Base-by-base conservation (phyloP, 2,797 vertebrate genomes). In the Sylvia borin region DNA sequence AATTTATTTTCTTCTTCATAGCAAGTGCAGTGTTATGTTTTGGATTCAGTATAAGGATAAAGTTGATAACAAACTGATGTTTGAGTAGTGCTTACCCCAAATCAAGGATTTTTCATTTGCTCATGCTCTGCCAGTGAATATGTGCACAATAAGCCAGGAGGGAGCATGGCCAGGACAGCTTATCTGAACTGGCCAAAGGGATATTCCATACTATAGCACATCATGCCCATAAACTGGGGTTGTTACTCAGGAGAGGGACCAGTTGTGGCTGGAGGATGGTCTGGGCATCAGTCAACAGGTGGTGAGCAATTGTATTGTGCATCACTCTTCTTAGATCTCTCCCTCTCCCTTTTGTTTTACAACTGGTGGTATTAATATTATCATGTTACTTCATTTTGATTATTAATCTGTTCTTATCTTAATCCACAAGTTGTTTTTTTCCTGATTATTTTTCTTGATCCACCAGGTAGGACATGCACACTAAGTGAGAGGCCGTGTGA, bases 381-480 rank as follows among this genome's bases (percentile, higher is more conserved):
- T 51, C 24, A 22, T 65, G 26, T 51, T 71, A 26, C 8, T 42
- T 67, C 22, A 10, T 19, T 65, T 40, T 40, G 13, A 11, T 42
- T 67, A 27, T 74, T 54, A 42, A 36, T 79, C n/a, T 65, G 16
- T 58, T 71, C 38, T 76, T 83, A 31, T 21, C 19, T 70, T 38
- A 62, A 51, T 10, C 6, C 21, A 24, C 45, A 71, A 65, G 17
- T 31, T 51, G 4, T 2, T 26, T 34, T 43, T 58, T 77, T 16
- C 12, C 29, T 34, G 21, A 24, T 58, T 77, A 22, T 51, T 76
- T n/a, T 58, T 50, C 7, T 17, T 10, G 13, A 53, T 10, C 21
- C 25, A 7, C 8, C 14, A 25, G 15, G 25, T 24, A 53, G 51
- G 25, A 53, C 66, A 32, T 0, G 0, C 0, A 0, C 17, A 51